Conservation (phyloP, 1,140 invertebrate genomes). For the Pogonognathellus flavescens region DNA sequence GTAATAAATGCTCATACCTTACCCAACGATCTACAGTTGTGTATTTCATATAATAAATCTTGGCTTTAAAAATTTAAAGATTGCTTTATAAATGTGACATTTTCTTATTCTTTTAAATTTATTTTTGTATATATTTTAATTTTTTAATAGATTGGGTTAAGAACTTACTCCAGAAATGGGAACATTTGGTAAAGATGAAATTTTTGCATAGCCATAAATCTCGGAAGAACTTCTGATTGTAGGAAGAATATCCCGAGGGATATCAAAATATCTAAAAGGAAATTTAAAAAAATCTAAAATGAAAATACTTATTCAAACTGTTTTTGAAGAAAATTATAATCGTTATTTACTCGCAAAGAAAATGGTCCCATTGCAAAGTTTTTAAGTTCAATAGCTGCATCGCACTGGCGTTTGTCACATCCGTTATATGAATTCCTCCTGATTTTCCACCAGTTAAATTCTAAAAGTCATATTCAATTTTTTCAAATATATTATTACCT, state of each 20-base stretch:
- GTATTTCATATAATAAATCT: no score
- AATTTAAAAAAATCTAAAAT: no score
- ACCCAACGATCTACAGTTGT: no score
- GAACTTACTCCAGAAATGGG: constrained; percentile 86
- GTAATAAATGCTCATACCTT: no score
- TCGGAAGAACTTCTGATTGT: constrained; percentile 91
- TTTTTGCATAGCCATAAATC: constrained; percentile 85
- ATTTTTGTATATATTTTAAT: background rate
- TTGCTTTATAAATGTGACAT: no score
- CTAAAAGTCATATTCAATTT: constrained; percentile 72
- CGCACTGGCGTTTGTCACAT: constrained; percentile 96
- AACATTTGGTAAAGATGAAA: constrained; percentile 82
- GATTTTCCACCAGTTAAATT: constrained; percentile 90
- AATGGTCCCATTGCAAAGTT: constrained; percentile 88
- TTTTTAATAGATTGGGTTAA: no score
- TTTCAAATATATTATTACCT: background rate
- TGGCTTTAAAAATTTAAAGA: no score
- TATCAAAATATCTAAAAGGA: constrained; percentile 90
- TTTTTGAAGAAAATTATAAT: no score
- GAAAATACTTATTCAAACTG: no score
- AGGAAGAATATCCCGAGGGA: constrained; percentile 87
- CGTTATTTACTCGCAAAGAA: constrained; percentile 76
- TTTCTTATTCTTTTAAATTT: no score
- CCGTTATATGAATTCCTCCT: constrained; percentile 89
- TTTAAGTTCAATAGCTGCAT: constrained; percentile 96